Evolutionary conservation across 2,797 vertebrate species (phyloP).

Genomic region (Pygocentrus nattereri): DNA sequence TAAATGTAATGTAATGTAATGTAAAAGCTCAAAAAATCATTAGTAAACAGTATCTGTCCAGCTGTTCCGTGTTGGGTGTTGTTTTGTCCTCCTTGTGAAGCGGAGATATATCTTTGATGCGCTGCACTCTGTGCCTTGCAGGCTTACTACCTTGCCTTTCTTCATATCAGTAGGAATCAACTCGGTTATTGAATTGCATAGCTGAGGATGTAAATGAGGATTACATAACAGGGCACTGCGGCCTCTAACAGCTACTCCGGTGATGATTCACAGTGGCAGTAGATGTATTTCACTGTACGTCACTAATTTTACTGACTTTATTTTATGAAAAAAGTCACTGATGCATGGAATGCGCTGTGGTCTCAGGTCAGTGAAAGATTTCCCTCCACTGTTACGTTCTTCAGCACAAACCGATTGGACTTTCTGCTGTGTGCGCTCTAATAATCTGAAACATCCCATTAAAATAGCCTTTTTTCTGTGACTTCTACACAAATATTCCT

Average conservation of each 20-base stretch:
- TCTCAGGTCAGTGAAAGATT: background rate
- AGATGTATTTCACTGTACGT: background rate
- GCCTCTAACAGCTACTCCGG: background rate
- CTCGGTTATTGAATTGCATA: background rate
- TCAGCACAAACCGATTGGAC: background rate
- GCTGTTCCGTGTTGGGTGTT: no score
- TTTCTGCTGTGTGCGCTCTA: background rate
- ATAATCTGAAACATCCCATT: background rate
- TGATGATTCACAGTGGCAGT: background rate
- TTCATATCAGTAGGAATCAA: background rate
- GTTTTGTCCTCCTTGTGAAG: no score
- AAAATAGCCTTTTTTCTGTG: no score
- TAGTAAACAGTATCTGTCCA: no score
- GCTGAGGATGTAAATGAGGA: background rate
- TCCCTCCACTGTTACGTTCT: background rate
- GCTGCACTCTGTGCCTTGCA: background rate
- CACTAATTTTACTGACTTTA: background rate
- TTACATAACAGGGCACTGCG: background rate
- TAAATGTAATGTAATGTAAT: no score
- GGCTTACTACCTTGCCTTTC: background rate
- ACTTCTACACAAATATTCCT: background rate
- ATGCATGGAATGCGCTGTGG: background rate
- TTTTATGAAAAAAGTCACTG: background rate
- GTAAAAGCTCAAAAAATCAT: no score
- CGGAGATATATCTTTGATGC: no score